Percentiles rank a stretch among this genome's conserved stretches.
Conservation (phyloP, 2,113 vertebrate species). For the Datnioides undecimradiatus region DNA sequence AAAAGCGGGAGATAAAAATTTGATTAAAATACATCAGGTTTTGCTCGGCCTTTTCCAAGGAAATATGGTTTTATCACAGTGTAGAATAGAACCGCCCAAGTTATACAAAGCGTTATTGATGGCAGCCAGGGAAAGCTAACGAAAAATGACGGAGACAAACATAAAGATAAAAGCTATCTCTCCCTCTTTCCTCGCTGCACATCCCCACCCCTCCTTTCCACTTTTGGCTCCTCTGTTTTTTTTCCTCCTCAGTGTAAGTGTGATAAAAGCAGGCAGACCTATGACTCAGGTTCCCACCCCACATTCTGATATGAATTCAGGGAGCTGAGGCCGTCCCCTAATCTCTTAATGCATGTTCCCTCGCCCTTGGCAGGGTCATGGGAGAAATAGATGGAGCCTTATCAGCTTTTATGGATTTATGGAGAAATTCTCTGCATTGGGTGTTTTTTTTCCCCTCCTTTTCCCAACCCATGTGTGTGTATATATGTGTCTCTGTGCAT, state of each 20-base stretch:
- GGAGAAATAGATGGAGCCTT: conserved; percentile 82
- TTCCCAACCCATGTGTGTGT: neutral
- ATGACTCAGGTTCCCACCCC: conserved; percentile 71
- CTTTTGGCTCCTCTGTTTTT: conserved; percentile 20
- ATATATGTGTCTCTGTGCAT: neutral
- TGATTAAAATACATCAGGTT: conserved; percentile 71
- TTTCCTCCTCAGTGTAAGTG: conserved; percentile 54
- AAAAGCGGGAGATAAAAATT: conserved; percentile 59
- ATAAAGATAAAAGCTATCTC: conserved; percentile 73
- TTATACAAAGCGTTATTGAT: conserved; percentile 73
- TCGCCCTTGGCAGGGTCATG: conserved; percentile 81
- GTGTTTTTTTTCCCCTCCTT: conserved; percentile 26
- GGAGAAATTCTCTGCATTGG: conserved; percentile 75
- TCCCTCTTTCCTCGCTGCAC: neutral
- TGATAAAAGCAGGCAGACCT: conserved; percentile 75
- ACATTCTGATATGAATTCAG: conserved; percentile 79
- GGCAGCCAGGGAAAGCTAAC: conserved; percentile 48
- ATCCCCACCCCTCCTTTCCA: conserved; percentile 8
- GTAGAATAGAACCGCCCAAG: conserved; percentile 42
- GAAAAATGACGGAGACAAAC: conserved; percentile 58
- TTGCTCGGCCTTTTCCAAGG: conserved; percentile 50
- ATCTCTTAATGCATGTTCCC: conserved; percentile 84
- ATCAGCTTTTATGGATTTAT: conserved; percentile 84
- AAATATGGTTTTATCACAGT: conserved; percentile 61
- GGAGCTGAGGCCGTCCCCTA: conserved; percentile 72